A percentile compares a stretch with the other conserved stretches of the same genome.
Evolutionary conservation across 2,113 vertebrate species (phyloP).

Genomic region (Phrynosoma blainvillii): DNA sequence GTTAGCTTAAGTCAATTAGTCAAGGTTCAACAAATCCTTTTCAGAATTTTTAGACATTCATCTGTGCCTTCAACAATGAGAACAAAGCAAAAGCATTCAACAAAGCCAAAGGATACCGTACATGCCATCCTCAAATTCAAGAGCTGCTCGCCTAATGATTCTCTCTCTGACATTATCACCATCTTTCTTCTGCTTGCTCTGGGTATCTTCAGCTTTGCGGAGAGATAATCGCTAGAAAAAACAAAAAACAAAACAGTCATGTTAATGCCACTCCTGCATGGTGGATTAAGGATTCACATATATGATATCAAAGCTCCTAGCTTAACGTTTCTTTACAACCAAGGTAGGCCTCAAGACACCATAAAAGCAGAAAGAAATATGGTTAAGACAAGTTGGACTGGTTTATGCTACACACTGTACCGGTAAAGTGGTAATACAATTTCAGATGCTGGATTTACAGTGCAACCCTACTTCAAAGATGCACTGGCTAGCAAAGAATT

Average conservation of each 20-base stretch:
- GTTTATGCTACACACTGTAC: background rate
- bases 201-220: constrained; percentile 78
- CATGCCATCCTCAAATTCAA: constrained; percentile 98
- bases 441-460: background rate
- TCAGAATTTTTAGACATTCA: background rate
- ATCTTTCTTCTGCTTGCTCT: constrained; percentile 82
- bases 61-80: background rate
- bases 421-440: too few relatives aligned
- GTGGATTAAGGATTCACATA: background rate
- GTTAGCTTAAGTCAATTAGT: constrained; percentile 84
- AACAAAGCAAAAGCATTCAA: background rate
- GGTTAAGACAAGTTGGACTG: background rate
- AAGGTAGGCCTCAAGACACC: background rate
- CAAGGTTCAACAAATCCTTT: constrained; percentile 67
- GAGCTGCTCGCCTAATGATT: constrained; percentile 93
- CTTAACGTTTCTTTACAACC: background rate
- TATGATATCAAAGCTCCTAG: background rate
- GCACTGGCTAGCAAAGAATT: too few relatives aligned
- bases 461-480: too few relatives aligned
- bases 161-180: constrained; percentile 90
- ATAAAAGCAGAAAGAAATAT: background rate
- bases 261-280: background rate
- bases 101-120: constrained; percentile 90
- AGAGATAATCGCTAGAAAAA: constrained; percentile 87
- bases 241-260: background rate